A percentile compares a stretch with the other conserved stretches of the same genome.
Conservation (phyloP, 2,113 vertebrate species). For the Anoura caudifer region DNA sequence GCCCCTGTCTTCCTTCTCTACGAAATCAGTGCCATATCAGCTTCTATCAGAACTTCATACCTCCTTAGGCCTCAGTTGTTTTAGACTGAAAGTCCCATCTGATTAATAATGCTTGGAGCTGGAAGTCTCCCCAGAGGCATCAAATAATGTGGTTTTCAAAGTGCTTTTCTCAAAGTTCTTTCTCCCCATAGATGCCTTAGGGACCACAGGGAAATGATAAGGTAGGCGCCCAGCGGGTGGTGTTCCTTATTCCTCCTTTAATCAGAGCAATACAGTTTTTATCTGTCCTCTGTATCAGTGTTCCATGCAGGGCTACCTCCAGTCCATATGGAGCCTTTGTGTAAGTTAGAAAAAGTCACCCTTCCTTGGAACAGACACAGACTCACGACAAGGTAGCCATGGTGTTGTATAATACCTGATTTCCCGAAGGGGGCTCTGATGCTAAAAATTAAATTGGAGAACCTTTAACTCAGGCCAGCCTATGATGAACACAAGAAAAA, state of each 20-base stretch:
- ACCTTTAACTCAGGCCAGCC: background rate
- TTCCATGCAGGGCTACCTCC: background rate
- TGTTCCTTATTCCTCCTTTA: background rate
- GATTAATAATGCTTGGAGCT: slow-evolving; percentile 24
- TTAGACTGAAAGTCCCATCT: slow-evolving; percentile 8
- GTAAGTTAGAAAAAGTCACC: background rate
- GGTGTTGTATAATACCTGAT: background rate
- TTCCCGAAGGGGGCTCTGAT: background rate
- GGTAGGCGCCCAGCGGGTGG: background rate
- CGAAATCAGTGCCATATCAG: slow-evolving; percentile 23
- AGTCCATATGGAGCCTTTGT: background rate
- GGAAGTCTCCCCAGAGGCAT: background rate
- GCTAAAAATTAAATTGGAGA: background rate
- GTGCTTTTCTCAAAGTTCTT: background rate
- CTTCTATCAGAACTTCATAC: slow-evolving; percentile 20
- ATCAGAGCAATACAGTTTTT: background rate
- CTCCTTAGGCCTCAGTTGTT: background rate
- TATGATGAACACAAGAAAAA: background rate
- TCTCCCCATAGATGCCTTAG: background rate
- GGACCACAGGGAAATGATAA: background rate
- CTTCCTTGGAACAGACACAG: background rate
- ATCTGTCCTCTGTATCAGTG: background rate
- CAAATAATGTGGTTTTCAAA: slow-evolving; percentile 15
- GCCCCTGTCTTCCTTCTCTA: background rate
- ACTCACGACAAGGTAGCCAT: background rate